phyloP scores from a whole-genome alignment of 1,140 invertebrate genomes.

The Drosophila watanabei region DNA sequence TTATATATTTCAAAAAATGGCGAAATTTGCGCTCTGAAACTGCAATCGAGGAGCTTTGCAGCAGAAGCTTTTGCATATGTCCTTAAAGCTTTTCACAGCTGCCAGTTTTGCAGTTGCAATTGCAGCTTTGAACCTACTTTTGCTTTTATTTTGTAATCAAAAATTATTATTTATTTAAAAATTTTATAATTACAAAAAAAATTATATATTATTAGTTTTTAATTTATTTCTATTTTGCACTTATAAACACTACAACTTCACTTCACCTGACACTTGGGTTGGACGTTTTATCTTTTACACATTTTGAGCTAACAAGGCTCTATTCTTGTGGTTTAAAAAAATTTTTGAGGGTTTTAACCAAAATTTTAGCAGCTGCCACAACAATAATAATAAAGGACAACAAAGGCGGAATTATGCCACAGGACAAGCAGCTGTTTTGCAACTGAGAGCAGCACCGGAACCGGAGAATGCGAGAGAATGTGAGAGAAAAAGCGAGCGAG shows the following conservation, averaged over 20 bases:
- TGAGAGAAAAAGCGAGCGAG: slow-evolving; percentile 31
- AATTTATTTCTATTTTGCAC: not conserved
- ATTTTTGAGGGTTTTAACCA: slow-evolving; percentile 6
- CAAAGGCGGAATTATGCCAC: slow-evolving; percentile 48
- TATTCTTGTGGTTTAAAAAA: slow-evolving; percentile 10
- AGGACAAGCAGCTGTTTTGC: slow-evolving; percentile 61
- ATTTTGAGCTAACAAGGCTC: not conserved
- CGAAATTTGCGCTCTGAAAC: slow-evolving; percentile 43
- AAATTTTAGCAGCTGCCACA: slow-evolving; percentile 32
- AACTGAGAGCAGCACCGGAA: slow-evolving; percentile 25
- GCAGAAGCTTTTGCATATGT: slow-evolving; percentile 32
- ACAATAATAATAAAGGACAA: slow-evolving; percentile 53
- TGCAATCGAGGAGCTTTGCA: slow-evolving; percentile 49
- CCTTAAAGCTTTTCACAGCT: slow-evolving; percentile 40
- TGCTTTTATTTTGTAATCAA: slow-evolving; percentile 16
- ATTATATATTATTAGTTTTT: not conserved
- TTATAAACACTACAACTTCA: slow-evolving; percentile 3
- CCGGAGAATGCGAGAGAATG: slow-evolving; percentile 21
- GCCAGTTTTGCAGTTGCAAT: slow-evolving; percentile 12
- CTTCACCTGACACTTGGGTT: slow-evolving; percentile 7
- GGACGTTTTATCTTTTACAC: too few species aligned
- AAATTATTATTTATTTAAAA: not conserved
- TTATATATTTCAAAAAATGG: not conserved
- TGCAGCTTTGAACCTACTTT: slow-evolving; percentile 45
- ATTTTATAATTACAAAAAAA: not conserved